phyloP scores from a whole-genome alignment of 2,888 invertebrate genomes.

The Phyllotreta cruciferae region DNA sequence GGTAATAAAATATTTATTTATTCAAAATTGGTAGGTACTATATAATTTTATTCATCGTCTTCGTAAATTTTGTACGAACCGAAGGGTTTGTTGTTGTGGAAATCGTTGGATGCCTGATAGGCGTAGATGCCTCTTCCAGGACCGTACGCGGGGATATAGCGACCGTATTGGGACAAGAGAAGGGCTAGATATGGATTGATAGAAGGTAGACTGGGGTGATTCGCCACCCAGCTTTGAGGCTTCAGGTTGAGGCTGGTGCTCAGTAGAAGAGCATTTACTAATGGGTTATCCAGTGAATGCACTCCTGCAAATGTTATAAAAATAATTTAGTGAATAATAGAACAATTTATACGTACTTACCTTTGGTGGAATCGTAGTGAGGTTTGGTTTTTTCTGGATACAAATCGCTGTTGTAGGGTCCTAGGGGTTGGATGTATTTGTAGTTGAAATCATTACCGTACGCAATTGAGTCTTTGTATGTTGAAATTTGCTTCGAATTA shows the following conservation, averaged over 20 bases:
- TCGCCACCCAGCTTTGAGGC: constrained; percentile 58
- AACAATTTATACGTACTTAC: background rate
- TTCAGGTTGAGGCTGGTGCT: constrained; percentile 49
- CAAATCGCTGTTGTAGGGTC: constrained; percentile 20
- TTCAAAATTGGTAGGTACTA: background rate
- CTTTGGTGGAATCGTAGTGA: background rate
- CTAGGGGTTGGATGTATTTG: constrained; percentile 32
- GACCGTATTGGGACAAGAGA: constrained; percentile 70
- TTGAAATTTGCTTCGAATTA: constrained; percentile 14
- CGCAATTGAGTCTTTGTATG: constrained; percentile 15
- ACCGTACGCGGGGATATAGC: constrained; percentile 61
- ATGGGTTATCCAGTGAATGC: constrained; percentile 46
- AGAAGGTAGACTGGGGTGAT: constrained; percentile 65
- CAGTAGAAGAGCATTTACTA: constrained; percentile 52
- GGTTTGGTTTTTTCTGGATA: constrained; percentile 2
- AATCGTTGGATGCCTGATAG: constrained; percentile 69
- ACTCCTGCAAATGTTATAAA: constrained; percentile 10
- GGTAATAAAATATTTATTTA: too few relatives aligned
- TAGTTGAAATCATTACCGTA: constrained; percentile 32
- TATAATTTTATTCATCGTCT: constrained; percentile 48
- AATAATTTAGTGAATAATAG: background rate
- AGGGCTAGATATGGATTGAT: constrained; percentile 68
- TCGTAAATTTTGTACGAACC: constrained; percentile 66
- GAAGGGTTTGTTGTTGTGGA: constrained; percentile 71
- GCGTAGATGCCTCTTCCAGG: constrained; percentile 66